Evolutionary conservation across 2,113 vertebrate species (phyloP), one percentile per base, ranked within the genome.

Genomic region (Lasiurus cinereus): DNA sequence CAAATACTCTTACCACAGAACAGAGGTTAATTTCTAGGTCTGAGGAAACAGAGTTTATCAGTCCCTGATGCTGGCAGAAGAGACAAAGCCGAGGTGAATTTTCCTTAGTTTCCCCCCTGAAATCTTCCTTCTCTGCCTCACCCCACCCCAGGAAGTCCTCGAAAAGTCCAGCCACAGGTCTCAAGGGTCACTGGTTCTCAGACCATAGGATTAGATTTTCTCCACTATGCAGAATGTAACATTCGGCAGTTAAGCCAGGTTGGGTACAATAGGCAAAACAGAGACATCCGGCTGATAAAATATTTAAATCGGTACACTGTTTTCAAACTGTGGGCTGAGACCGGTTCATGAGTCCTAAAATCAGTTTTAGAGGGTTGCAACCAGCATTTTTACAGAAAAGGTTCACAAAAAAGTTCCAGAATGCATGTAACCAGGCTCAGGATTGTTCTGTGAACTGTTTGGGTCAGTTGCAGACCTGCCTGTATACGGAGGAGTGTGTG

Each of bases 141-240:
- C 52, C 52, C 14, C 50, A 50, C 50, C 52, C 18, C 52, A 18
- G 52, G 52, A 54, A 18, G 52, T 54, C 16, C 52, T 54, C 52
- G 18, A 15, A 54, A 18, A 54, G 52, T 19, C 52, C 50, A 50
- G 1, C 50, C 50, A 50, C 52, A 54, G 18, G 8, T 66, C 54
- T 43, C n/a, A 72, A 50, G 39, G 21, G 36, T n/a, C 27, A 15
- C 19, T 11, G 11, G 16, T 31, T 83, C 46, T 79, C 62, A 3
- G 48, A 13, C 27, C 18, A 1, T 14, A 24, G 33, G 8, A 33
- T 79, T n/a, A 10, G 43, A 27, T 85, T 50, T 22, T 36, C 52
- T 67, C 27, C 16, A 10, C 8, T 5, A 5, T 6, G 0, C 2
- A 48, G 52, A 46, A 31, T 2, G 43, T n/a, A 10, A 67, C 0